These are phyloP conservation scores for Wiebesia pumilae DNA, from an alignment of 1,140 invertebrate species.

Conservation along the genomic window DNA sequence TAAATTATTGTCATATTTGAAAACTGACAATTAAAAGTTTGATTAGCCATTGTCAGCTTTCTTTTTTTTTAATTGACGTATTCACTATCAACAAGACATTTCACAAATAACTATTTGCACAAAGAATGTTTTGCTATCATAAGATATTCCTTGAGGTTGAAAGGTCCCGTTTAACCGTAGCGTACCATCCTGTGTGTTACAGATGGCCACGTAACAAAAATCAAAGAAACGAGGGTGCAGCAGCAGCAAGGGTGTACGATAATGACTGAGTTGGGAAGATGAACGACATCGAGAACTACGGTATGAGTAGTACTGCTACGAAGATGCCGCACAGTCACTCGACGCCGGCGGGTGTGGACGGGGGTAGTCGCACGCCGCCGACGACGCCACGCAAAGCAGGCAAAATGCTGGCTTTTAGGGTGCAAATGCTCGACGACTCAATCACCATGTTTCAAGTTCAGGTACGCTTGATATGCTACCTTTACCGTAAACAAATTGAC, in stretches of 20 bases:
- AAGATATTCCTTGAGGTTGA: too few relatives aligned
- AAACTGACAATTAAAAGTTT: too few relatives aligned
- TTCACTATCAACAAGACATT: too few relatives aligned
- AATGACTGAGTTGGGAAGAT: slow-evolving; percentile 6
- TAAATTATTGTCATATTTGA: too few relatives aligned
- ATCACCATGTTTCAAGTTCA: slow-evolving; percentile 93
- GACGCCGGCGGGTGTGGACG: slow-evolving; percentile 87
- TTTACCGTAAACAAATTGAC: too few relatives aligned
- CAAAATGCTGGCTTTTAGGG: slow-evolving; percentile 89
- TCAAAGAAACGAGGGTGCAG: not conserved
- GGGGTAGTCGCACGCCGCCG: slow-evolving; percentile 81
- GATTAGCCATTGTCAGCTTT: too few relatives aligned
- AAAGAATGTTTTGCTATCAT: too few relatives aligned
- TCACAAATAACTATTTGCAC: too few relatives aligned
- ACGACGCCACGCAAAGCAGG: slow-evolving; percentile 85
- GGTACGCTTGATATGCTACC: too few relatives aligned
- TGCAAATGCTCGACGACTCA: slow-evolving; percentile 91
- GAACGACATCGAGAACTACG: slow-evolving; percentile 41
- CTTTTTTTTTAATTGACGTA: too few relatives aligned
- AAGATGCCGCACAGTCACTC: slow-evolving; percentile 88
- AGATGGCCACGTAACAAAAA: slow-evolving; percentile 38
- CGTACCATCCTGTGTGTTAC: not conserved
- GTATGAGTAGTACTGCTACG: slow-evolving; percentile 66
- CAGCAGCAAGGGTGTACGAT: not conserved
- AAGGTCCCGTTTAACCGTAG: too few relatives aligned